Evolutionary conservation across 2,113 vertebrate species (phyloP), one percentile per base, ranked within the genome.

Genomic region (Tursiops truncatus): DNA sequence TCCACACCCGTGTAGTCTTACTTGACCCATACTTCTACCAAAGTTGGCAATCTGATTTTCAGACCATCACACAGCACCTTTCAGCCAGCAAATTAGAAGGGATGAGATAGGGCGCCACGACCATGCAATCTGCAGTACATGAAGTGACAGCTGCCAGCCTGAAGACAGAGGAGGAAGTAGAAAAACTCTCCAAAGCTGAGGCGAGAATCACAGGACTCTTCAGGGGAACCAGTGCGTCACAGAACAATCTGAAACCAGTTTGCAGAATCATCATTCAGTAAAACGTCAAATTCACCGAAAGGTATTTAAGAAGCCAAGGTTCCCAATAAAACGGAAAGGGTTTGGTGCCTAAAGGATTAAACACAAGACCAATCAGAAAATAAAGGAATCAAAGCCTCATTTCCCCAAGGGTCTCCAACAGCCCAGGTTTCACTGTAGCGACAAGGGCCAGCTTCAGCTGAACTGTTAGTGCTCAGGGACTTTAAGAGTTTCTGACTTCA

Each of bases 221-320:
- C 4, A 2, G 23, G 80, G 63, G 53, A 13, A n/a, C 79, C 23
- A 4, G 0, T 0, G 1, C 23, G 18, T 50, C 58, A 8, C 25
- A 73, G 73, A 65, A 62, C 33, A 58, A 28, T n/a, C 71, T 56
- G 23, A 88, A 88, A n/a, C 23, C 4, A 20, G 36, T 23, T 38
- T 70, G 58, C 11, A 50, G 44, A 84, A 44, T 38, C 71, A 38
- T 17, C 56, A 12, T 73, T 93, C n/a, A 62, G 71, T 20, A 71
- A 83, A 81, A 92, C 86, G 73, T 58, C 73, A 80, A 9, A 85
- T 44, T 85, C 9, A 26, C 31, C 18, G 50, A 60, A 67, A 86
- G 12, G 10, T 6, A 18, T 60, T 68, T 76, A 44, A 58, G 71
- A 74, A 68, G 18, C 6, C n/a, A 74, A 36, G 23, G 6, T 58